Conservation (phyloP, 2,113 vertebrate genomes). For the Chlamydotis undulata region DNA sequence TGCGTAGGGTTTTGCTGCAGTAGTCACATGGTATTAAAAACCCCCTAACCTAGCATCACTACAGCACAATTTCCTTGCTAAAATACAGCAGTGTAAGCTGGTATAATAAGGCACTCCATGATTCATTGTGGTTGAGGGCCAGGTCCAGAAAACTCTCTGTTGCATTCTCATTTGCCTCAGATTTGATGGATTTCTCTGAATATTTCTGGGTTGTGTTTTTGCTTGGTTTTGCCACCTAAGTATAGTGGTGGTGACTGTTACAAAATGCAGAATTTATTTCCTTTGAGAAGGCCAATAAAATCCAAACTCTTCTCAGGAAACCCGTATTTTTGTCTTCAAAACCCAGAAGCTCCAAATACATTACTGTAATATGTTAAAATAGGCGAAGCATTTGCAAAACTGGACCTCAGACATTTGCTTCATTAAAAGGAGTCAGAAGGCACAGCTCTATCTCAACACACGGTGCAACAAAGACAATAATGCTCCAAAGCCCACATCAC, state of each 20-base stretch:
- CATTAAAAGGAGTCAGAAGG: not conserved
- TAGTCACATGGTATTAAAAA: not conserved
- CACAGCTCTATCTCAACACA: not conserved
- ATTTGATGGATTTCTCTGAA: not conserved
- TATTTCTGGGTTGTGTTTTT: not conserved
- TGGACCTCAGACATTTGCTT: not conserved
- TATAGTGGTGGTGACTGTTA: not conserved
- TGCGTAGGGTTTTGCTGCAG: not conserved
- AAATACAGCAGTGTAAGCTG: not conserved
- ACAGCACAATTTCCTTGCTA: not conserved
- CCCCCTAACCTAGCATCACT: fast-evolving
- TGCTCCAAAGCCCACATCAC: not conserved
- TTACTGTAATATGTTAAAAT: not conserved
- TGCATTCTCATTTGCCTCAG: not conserved
- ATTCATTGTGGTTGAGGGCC: not conserved
- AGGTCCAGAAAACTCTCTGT: not conserved
- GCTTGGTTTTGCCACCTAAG: not conserved
- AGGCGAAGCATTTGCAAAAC: not conserved
- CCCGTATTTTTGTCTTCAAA: not conserved
- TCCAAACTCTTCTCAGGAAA: not conserved
- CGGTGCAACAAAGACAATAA: not conserved
- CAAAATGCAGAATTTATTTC: not conserved
- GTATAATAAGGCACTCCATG: not conserved
- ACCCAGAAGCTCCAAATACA: not conserved
- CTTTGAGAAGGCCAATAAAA: not conserved